Base-by-base conservation (phyloP, 2,113 vertebrate genomes). In the Amazona guildingii region DNA sequence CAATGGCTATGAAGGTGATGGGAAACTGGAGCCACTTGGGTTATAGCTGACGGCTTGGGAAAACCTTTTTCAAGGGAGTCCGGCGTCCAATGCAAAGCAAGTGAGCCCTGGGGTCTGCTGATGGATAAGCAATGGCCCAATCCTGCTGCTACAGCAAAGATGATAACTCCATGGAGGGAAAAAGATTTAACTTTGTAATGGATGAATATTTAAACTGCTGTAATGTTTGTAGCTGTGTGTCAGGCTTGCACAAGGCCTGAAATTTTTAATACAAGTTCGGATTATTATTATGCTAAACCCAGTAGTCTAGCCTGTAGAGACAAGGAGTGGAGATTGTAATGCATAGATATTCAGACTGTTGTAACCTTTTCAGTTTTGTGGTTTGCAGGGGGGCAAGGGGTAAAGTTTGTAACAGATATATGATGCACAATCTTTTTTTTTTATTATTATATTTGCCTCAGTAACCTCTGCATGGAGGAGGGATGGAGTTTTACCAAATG, bases 81-180 rank as follows among this genome's bases (percentile, higher is more conserved):
- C 75, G 41, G 28, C 7, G 6, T 31, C 18, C 29, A 28, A 6
- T 55, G 27, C 3, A 35, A 59, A 11, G 17, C 29, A 29, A 39
- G 23, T 67, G 8, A 14, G 20, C 5, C 68, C 21, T 62, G 64
- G 1, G 2, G 37, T 51, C 17, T 51, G 14, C 21, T 7, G 1
- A 2, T 33, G 31, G 7, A 6, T 46, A 81, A 70, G 2, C 24
- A 68, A 33, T 23, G 11, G 10, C 12, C 10, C 0, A 0, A 17
- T n/a, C 21, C 25, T 81, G 10, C 5, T 73, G 7, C 13, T 83
- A 23, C 57, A 46, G 14, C 25, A 44, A 33, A 43, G 10, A 39
- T 39, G 28, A 43, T 35, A 61, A 51, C 13, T 7, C 3, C 18
- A 9, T 15, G n/a, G 10, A 54, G 29, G 10, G 2, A 33, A 35